Conservation (phyloP, 2,113 vertebrate genomes). For the Coptodon rendalli region DNA sequence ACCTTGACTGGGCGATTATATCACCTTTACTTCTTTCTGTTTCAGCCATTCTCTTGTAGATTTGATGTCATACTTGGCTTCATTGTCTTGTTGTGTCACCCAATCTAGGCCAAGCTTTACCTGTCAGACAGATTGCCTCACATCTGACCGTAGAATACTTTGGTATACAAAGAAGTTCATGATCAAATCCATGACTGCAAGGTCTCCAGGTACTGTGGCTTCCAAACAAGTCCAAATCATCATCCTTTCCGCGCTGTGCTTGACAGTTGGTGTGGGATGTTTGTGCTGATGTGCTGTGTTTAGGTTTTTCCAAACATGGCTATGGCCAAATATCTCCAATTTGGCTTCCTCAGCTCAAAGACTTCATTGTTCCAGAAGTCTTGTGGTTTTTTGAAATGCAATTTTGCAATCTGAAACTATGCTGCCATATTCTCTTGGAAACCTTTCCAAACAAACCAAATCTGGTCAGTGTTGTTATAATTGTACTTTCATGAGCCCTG, state of each 20-base stretch:
- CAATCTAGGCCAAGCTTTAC: not conserved
- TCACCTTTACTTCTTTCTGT: not conserved
- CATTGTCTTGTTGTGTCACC: not conserved
- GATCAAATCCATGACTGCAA: not conserved
- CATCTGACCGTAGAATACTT: not conserved
- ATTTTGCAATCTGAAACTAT: not conserved
- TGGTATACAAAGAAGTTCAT: not conserved
- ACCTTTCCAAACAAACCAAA: not conserved
- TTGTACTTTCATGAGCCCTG: not conserved
- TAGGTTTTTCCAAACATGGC: not conserved
- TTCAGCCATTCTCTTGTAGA: not conserved
- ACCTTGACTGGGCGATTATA: not conserved
- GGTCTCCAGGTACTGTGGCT: not conserved
- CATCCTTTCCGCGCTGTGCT: not conserved
- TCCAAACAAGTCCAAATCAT: not conserved
- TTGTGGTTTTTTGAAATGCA: not conserved
- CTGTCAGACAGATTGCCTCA: not conserved
- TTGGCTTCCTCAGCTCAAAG: not conserved
- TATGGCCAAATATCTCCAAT: not conserved
- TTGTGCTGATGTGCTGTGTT: not conserved
- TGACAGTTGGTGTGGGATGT: not conserved
- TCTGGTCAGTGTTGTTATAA: not conserved
- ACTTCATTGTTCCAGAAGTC: not conserved
- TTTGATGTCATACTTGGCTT: not conserved
- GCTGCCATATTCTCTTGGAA: not conserved